phyloP scores from a whole-genome alignment of 2,888 invertebrate species.

The Tachina fera region DNA sequence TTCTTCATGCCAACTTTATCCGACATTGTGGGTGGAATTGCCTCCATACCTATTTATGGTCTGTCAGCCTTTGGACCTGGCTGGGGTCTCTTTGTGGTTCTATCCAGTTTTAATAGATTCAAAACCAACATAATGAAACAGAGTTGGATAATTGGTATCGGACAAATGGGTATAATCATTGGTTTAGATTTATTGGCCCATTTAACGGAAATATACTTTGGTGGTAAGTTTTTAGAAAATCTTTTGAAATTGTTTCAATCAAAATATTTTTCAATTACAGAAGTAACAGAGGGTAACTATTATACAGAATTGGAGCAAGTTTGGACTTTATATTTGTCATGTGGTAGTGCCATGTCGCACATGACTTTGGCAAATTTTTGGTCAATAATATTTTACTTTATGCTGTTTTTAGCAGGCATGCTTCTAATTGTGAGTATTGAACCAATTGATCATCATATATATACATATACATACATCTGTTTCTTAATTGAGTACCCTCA shows the following conservation, averaged over 20 bases:
- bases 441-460: not conserved
- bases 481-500: too few species aligned
- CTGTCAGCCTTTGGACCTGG: slow-evolving; percentile 93
- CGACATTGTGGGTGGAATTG: slow-evolving; percentile 45
- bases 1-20: slow-evolving; percentile 60
- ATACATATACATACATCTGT: too few species aligned
- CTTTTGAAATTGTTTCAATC: not conserved
- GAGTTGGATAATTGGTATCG: slow-evolving; percentile 77
- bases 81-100: slow-evolving; percentile 91
- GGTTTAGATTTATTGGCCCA: slow-evolving; percentile 86
- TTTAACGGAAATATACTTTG: slow-evolving; percentile 86
- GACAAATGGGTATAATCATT: slow-evolving; percentile 76
- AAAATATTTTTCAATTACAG: slow-evolving; percentile 48
- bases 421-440: slow-evolving; percentile 88
- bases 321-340: slow-evolving; percentile 77
- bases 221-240: slow-evolving; percentile 44
- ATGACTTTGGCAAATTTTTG: slow-evolving; percentile 86
- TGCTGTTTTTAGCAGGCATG: slow-evolving; percentile 89
- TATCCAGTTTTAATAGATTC: slow-evolving; percentile 92
- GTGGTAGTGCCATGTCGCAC: slow-evolving; percentile 75
- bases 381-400: slow-evolving; percentile 89
- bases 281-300: slow-evolving; percentile 47
- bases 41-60: slow-evolving; percentile 72
- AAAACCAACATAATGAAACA: slow-evolving; percentile 86
- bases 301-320: slow-evolving; percentile 70